These are phyloP conservation scores for Rhabdomys dilectus DNA, from an alignment of 2,113 vertebrate species.

Conservation along the genomic window DNA sequence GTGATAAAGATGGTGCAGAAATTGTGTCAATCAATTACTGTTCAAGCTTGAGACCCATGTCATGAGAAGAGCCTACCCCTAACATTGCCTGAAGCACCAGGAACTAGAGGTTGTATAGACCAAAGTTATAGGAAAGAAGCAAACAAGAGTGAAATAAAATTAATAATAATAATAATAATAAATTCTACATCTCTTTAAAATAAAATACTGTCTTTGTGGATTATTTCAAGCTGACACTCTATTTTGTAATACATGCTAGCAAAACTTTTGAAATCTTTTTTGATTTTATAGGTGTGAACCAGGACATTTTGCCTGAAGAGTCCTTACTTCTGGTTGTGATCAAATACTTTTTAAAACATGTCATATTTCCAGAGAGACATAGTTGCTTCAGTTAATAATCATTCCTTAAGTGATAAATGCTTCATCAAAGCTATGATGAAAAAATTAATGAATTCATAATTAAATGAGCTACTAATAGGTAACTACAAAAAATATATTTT, in stretches of 20 bases:
- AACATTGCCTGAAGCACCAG: too few species aligned
- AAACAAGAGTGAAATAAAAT: too few species aligned
- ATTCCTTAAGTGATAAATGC: neutral
- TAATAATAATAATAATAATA: too few species aligned
- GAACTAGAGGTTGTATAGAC: too few species aligned
- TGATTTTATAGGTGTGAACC: rapidly evolving
- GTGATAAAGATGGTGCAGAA: too few species aligned
- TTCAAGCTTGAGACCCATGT: too few species aligned
- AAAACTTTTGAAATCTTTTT: neutral
- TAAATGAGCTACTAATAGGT: neutral
- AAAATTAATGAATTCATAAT: neutral
- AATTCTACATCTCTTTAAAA: neutral
- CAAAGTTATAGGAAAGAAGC: too few species aligned
- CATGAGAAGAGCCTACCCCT: too few species aligned
- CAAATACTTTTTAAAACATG: neutral
- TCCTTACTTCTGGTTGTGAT: rapidly evolving
- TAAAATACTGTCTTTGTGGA: neutral
- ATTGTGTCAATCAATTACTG: too few species aligned
- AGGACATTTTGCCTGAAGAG: too few species aligned
- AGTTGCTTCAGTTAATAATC: neutral
- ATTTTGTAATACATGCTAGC: neutral
- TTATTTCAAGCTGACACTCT: neutral
- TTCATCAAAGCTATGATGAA: neutral
- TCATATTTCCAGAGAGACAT: neutral
- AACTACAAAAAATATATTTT: neutral